phyloP scores from a whole-genome alignment of 1,140 invertebrate genomes.

The Macrobrachium rosenbergii region DNA sequence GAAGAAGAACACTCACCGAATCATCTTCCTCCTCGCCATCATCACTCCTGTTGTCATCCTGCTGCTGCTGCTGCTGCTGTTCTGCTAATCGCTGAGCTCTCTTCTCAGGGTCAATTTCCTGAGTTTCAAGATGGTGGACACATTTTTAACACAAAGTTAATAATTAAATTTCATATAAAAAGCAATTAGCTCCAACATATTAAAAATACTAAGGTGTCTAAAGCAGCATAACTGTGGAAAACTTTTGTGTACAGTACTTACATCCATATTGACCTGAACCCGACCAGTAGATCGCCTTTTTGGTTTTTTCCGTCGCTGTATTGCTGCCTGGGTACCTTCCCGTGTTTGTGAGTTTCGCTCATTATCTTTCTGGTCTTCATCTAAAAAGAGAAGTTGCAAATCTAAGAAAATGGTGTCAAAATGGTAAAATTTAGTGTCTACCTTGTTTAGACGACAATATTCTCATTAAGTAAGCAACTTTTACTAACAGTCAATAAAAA shows the following conservation, averaged over 20 bases:
- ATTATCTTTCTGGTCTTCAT: constrained; percentile 67
- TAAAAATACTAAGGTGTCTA: constrained; percentile 2
- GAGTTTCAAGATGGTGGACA: constrained; percentile 25
- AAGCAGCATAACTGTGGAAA: too few species aligned
- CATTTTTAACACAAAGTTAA: constrained; percentile 24
- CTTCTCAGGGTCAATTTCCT: constrained; percentile 62
- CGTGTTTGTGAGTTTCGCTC: constrained; percentile 66
- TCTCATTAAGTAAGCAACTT: too few species aligned
- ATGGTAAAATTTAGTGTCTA: neutral
- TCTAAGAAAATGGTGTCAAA: neutral
- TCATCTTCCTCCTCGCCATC: constrained; percentile 50
- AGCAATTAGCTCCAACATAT: neutral
- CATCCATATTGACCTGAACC: constrained; percentile 65
- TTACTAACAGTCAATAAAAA: too few species aligned
- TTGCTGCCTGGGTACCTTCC: constrained; percentile 67
- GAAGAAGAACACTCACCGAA: constrained; percentile 31
- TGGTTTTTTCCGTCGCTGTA: constrained; percentile 69
- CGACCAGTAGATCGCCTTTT: constrained; percentile 70
- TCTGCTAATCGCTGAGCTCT: constrained; percentile 45
- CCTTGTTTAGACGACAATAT: too few species aligned
- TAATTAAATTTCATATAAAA: neutral
- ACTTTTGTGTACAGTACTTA: constrained; percentile 38
- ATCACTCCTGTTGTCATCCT: constrained; percentile 28
- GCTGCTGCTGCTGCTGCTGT: constrained; percentile 45
- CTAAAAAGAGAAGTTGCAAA: constrained; percentile 41